These are phyloP conservation scores for Pocillopora grandis DNA, from an alignment of 92 coral and sea anemone species.

Conservation along the genomic window DNA sequence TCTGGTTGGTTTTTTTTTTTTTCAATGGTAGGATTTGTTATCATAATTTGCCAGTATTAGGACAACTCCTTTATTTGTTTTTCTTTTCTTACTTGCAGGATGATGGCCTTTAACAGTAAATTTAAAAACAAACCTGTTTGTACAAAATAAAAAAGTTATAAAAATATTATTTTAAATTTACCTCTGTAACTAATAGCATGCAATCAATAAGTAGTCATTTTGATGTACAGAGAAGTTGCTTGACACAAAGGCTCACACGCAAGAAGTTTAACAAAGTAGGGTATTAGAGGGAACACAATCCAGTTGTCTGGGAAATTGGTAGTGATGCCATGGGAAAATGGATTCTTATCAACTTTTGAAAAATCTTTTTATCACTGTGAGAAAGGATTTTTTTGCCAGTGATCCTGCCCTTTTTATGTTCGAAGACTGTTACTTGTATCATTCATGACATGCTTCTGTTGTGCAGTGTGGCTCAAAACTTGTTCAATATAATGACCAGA, in stretches of 20 bases:
- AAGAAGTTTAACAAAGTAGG: too few relatives aligned
- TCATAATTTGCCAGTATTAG: not conserved
- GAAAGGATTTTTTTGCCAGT: not conserved
- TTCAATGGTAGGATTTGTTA: not conserved
- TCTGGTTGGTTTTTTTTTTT: not conserved
- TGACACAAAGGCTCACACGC: too few relatives aligned
- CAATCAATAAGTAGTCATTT: conserved; percentile 20
- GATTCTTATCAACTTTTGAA: conserved; percentile 1
- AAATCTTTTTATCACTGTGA: not conserved
- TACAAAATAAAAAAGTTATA: conserved; percentile 37
- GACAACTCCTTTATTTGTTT: not conserved
- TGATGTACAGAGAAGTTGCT: conserved; percentile 24
- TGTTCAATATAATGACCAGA: not conserved
- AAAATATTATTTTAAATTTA: conserved; percentile 41
- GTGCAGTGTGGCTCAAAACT: not conserved
- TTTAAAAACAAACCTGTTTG: conserved; percentile 14
- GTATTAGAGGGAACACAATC: not conserved
- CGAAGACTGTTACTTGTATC: not conserved
- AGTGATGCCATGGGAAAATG: not conserved
- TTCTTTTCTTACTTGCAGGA: conserved; percentile 24
- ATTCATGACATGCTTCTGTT: not conserved
- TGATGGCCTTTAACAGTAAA: conserved; percentile 39
- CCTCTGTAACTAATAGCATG: conserved; percentile 22
- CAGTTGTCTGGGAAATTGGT: conserved; percentile 11
- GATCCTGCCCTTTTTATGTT: not conserved